Evolutionary conservation across 2,797 vertebrate species (phyloP).

Genomic region (Argya squamiceps): DNA sequence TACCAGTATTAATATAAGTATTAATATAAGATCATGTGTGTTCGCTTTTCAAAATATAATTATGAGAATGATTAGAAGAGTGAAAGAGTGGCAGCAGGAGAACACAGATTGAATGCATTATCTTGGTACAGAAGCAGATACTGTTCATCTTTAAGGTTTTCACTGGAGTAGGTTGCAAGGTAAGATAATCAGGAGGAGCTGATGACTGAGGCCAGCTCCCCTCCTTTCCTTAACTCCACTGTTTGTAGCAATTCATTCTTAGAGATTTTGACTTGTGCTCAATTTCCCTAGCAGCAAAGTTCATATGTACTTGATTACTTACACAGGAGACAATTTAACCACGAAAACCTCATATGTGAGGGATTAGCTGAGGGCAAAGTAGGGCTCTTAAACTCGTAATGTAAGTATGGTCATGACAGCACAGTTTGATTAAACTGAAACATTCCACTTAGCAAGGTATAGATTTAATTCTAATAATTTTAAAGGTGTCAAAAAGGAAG

Average conservation of each 20-base stretch:
- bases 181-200: not conserved
- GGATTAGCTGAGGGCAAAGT: constrained; percentile 52
- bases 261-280: not conserved
- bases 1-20: not conserved
- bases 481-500: constrained; percentile 7
- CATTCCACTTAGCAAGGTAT: constrained; percentile 15
- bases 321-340: constrained; percentile 46
- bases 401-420: constrained; percentile 25
- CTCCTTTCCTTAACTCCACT: not conserved
- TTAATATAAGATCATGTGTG: not conserved
- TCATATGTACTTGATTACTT: constrained; percentile 59
- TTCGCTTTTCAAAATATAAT: not conserved
- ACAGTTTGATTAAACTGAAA: constrained; percentile 48
- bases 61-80: not conserved
- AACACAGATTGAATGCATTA: not conserved
- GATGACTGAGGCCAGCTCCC: not conserved
- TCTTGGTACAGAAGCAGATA: not conserved
- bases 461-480: constrained; percentile 32
- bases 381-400: constrained; percentile 28
- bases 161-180: not conserved
- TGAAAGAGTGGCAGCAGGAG: not conserved
- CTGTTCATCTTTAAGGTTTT: not conserved
- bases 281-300: constrained; percentile 33
- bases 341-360: constrained; percentile 37
- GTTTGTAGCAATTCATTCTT: not conserved